These are phyloP conservation scores for Acanthosoma haemorrhoidale DNA, from an alignment of 2,888 invertebrate species.

Conservation along the genomic window DNA sequence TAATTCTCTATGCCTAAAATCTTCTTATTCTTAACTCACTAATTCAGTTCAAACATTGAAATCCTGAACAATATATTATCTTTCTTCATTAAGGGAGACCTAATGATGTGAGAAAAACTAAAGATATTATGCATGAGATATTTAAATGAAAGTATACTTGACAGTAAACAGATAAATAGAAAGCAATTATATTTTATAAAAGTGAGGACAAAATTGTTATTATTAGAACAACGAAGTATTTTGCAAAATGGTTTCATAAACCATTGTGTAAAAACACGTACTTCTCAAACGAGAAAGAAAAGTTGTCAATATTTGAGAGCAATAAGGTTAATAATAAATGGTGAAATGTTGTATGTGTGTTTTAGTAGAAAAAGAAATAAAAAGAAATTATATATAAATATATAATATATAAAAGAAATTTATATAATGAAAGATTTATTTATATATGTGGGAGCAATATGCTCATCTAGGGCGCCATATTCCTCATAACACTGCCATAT, in stretches of 20 bases:
- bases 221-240: constrained; percentile 25
- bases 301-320: constrained; percentile 29
- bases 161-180: neutral
- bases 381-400: constrained; percentile 16
- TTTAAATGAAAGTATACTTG: neutral
- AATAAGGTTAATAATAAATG: constrained; percentile 26
- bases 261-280: constrained; percentile 8
- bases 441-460: constrained; percentile 29
- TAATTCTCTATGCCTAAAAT: too few species aligned
- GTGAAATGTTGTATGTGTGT: constrained; percentile 14
- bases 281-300: constrained; percentile 26
- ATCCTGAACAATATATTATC: too few species aligned
- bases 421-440: constrained; percentile 27
- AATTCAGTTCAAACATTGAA: too few species aligned
- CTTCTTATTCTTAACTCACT: too few species aligned
- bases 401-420: constrained; percentile 24
- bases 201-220: constrained; percentile 28
- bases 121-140: neutral
- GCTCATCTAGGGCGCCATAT: constrained; percentile 23
- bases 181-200: neutral
- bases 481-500: constrained; percentile 36
- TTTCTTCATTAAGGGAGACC: too few species aligned
- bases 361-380: constrained; percentile 6
- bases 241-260: constrained; percentile 14
- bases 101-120: too few species aligned